Evolutionary conservation across 2,113 vertebrate species (phyloP).

Genomic region (Etia nguti): DNA sequence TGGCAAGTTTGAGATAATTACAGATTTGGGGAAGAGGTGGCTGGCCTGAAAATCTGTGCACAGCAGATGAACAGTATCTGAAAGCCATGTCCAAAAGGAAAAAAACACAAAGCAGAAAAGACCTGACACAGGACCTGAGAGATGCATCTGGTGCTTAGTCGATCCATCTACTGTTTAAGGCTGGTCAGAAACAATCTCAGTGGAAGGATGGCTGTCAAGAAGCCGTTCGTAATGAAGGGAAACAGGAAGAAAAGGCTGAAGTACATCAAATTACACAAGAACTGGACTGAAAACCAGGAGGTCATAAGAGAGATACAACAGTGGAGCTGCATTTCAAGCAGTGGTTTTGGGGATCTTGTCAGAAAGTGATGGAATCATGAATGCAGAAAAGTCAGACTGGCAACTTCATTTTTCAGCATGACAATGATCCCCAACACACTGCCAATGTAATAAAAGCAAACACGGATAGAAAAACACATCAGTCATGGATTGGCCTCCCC

Average conservation of each 20-base stretch:
- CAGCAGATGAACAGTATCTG: neutral
- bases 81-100: neutral
- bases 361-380: neutral
- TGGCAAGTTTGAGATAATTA: neutral
- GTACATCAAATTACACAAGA: neutral
- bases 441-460: neutral
- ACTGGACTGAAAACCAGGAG: neutral
- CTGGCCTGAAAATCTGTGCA: neutral
- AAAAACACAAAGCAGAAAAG: neutral
- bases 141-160: neutral
- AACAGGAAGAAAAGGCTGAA: fast-evolving
- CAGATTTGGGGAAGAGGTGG: neutral
- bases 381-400: neutral
- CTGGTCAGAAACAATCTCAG: neutral
- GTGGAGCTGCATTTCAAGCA: fast-evolving
- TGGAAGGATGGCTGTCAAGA: neutral
- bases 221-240: neutral
- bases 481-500: neutral
- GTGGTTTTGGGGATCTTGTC: neutral
- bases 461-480: neutral
- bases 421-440: neutral
- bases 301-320: neutral
- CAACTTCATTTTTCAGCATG: neutral
- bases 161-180: neutral
- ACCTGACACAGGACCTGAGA: neutral